phyloP scores from a whole-genome alignment of 2,888 invertebrate species.

The Scotopteryx bipunctaria region DNA sequence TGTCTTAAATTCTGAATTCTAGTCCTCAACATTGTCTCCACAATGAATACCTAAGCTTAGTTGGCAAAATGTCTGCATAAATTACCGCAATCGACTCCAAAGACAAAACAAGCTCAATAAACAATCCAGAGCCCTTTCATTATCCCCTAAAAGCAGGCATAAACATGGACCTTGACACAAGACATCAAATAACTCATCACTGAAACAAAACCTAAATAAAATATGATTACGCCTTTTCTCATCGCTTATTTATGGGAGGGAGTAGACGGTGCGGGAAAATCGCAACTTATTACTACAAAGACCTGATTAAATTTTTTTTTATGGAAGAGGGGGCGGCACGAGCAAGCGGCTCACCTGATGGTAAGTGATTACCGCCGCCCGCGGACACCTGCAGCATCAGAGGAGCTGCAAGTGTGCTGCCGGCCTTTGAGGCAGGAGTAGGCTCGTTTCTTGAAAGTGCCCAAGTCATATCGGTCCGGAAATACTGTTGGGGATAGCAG shows the following conservation, averaged over 20 bases:
- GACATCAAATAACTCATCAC: constrained; percentile 31
- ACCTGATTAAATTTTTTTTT: too few species aligned
- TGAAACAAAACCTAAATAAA: constrained; percentile 38
- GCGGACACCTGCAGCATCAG: too few species aligned
- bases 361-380: too few species aligned
- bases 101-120: constrained; percentile 15
- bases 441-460: too few species aligned
- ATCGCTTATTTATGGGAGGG: constrained; percentile 2
- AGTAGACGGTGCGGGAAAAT: constrained; percentile 3
- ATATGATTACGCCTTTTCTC: constrained; percentile 35
- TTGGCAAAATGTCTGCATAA: constrained; percentile 4
- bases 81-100: constrained; percentile 5
- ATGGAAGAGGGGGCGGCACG: too few species aligned
- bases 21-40: not conserved
- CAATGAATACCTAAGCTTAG: not conserved
- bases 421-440: too few species aligned
- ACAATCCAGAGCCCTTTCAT: constrained; percentile 20
- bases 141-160: constrained; percentile 19
- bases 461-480: too few species aligned
- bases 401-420: too few species aligned
- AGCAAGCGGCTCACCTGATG: too few species aligned
- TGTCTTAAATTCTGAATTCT: too few species aligned
- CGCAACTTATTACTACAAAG: too few species aligned
- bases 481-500: too few species aligned
- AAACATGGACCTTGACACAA: constrained; percentile 23